Conservation (phyloP, 2,888 invertebrate genomes). For the Athalia rosae region DNA sequence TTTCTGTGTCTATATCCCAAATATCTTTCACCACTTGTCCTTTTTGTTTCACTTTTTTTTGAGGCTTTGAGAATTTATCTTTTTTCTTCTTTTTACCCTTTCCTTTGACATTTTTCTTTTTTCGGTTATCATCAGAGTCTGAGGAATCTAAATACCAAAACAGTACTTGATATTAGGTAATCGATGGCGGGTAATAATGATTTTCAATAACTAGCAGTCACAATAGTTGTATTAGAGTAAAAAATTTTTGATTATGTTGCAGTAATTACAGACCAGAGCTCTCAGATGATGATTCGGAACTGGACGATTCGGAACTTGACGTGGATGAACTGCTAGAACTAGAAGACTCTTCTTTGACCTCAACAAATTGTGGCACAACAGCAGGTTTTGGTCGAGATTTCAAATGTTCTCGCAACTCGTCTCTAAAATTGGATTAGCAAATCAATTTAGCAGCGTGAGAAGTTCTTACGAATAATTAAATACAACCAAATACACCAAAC, state of each 20-base stretch:
- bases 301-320: conserved; percentile 70
- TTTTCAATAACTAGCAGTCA: not conserved
- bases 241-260: not conserved
- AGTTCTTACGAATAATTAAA: too few species aligned
- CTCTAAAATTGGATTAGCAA: conserved; percentile 70
- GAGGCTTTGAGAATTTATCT: conserved; percentile 50
- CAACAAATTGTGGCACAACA: conserved; percentile 55
- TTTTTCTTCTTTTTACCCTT: conserved; percentile 54
- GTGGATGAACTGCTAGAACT: conserved; percentile 58
- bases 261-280: conserved; percentile 55
- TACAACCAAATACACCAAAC: not conserved
- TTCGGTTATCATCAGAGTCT: conserved; percentile 49
- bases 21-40: conserved; percentile 31
- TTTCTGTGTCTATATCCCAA: conserved; percentile 35
- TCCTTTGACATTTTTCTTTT: conserved; percentile 52
- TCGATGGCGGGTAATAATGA: not conserved
- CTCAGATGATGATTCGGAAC: conserved; percentile 59
- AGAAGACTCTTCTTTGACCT: conserved; percentile 52
- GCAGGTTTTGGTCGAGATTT: conserved; percentile 82
- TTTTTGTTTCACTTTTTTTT: conserved; percentile 54
- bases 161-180: conserved; percentile 36
- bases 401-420: conserved; percentile 91
- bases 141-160: conserved; percentile 53
- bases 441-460: too few species aligned
- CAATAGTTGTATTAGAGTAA: not conserved